A percentile compares a stretch with the other conserved stretches of the same genome.
Conservation (phyloP, 2,888 invertebrate species). For the Dinocampus coccinellae region DNA sequence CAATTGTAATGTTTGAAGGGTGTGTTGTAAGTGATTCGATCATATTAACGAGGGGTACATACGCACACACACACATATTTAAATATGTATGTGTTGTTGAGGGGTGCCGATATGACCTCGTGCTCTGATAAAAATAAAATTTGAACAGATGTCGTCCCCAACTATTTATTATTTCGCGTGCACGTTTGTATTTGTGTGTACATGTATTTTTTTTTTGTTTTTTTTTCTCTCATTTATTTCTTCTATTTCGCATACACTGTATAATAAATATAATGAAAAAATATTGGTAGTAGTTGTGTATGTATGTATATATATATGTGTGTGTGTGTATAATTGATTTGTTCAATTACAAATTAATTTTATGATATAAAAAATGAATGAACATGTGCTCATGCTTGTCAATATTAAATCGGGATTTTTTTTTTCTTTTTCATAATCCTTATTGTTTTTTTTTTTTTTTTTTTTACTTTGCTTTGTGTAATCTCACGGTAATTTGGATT, state of each 20-base stretch:
- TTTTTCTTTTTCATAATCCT: not conserved
- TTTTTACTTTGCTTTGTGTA: not conserved
- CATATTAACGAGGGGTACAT: not conserved
- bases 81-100: not conserved
- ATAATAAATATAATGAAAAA: no score
- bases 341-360: conserved; percentile 51
- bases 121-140: conserved; percentile 21
- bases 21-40: not conserved
- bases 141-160: conserved; percentile 28
- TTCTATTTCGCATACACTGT: no score
- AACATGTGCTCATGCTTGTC: not conserved
- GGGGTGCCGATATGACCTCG: conserved; percentile 12
- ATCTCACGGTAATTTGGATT: no score
- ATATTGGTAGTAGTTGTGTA: no score
- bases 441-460: not conserved
- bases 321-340: no score
- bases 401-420: not conserved
- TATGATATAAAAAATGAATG: conserved; percentile 35
- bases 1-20: not conserved
- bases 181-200: not conserved
- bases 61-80: no score
- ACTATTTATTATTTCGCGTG: not conserved
- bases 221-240: not conserved
- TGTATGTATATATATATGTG: no score
- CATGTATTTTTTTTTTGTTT: not conserved